Percentiles rank a stretch among this genome's conserved stretches.
Conservation (phyloP, 2,113 vertebrate genomes). For the Microtus montanus region DNA sequence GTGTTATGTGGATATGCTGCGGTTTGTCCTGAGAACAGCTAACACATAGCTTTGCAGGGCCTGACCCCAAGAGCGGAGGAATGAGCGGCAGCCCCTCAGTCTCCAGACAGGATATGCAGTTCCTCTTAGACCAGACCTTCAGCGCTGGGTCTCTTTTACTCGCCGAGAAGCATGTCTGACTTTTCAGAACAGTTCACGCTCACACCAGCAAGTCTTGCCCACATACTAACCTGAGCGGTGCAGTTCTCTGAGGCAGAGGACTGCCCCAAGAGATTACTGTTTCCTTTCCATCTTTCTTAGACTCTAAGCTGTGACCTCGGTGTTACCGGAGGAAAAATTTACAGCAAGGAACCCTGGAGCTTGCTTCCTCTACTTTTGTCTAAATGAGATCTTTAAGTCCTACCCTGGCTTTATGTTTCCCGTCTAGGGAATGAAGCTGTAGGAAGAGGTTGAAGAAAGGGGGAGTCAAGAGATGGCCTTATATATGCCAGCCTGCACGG, state of each 20-base stretch:
- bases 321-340: conserved; percentile 51
- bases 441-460: neutral
- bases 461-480: neutral
- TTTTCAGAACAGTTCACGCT: conserved; percentile 39
- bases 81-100: conserved; percentile 57
- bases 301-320: conserved; percentile 61
- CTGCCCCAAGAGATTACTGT: conserved; percentile 28
- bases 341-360: conserved; percentile 28
- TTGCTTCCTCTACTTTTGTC: conserved; percentile 59
- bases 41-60: neutral
- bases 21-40: conserved; percentile 71
- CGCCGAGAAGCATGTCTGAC: conserved; percentile 51
- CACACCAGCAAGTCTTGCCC: conserved; percentile 24
- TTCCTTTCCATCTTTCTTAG: conserved; percentile 50
- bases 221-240: conserved; percentile 9
- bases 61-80: conserved; percentile 52
- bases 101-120: conserved; percentile 63
- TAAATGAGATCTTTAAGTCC: conserved; percentile 73
- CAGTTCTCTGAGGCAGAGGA: conserved; percentile 21
- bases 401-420: conserved; percentile 45
- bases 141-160: conserved; percentile 3
- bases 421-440: neutral
- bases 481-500: neutral
- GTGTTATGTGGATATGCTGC: neutral
- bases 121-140: conserved; percentile 60